Base-by-base conservation (phyloP, 2,888 invertebrate genomes). In the Pollenia labialis region DNA sequence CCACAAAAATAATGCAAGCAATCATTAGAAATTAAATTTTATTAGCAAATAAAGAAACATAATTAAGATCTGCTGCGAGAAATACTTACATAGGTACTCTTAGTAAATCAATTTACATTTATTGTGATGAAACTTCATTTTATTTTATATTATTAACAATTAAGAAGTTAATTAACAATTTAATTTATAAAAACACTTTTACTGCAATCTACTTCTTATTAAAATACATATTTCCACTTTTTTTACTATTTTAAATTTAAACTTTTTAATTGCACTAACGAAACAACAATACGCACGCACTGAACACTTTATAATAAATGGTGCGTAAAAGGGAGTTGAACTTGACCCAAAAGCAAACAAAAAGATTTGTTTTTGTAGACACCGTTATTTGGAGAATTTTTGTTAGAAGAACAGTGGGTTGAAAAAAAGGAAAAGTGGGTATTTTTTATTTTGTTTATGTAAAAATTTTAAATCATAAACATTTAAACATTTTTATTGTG, bases 221-320 rank as follows among this genome's bases (percentile, higher is more conserved):
- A 40, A 42, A 60, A 8, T 60, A 60, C 8, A 3, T 23, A 23
- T 23, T 32, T 32, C 3, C 7, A 60, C 40, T n/a, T 60, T 60
- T 60, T 60, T 2, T 14, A n/a, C 60, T 42, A n/a, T 62, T 42
- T 62, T 4, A 56, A 18, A 11, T 12, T 40, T 42, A 62, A 8
- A 42, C 16, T 42, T 48, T 23, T 48, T n/a, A 0, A 48, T 4
- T 66, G 9, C 9, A 23, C 18, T 12, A 14, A 23, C 23, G 23
- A 18, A 18, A 14, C 14, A 23, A 48, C 66, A 10, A 42, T 44
- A 62, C 62, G 62, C 62, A 66, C 46, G 44, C 46, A 46, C 66
- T 9, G 48, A 3, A 23, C 46, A 66, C 66, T 66, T 66, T 23
- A 48, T 46, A 66, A 66, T 52, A 52, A 66, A 66, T 23, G 46